Base-by-base conservation (phyloP, 2,113 vertebrate genomes). In the Conger conger region DNA sequence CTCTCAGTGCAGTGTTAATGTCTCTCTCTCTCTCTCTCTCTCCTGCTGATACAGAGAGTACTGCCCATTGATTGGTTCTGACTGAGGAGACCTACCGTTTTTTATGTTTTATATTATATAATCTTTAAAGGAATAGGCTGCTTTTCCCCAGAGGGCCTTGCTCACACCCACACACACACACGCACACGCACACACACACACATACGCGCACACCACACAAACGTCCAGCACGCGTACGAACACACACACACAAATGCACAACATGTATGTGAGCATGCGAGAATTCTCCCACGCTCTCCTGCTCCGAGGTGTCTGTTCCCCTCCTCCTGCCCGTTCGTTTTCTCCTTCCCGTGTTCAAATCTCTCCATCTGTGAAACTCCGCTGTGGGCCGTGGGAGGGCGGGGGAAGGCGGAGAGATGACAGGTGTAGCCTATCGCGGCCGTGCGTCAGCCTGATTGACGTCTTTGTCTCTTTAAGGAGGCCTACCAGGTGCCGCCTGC, bases 61-160 rank as follows among this genome's bases (percentile, higher is more conserved):
- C 9, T 81, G 81, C 63, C 82, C 53, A 86, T 54, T 89, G 76
- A 91, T 89, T 90, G 81, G 87, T 79, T 89, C 79, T 88, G 83
- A 85, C 85, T 83, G 76, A 87, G 84, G 84, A 86, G 0, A 86
- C 68, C 20, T 8, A 83, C 85, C 60, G 38, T 78, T 81, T 86
- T 86, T 86, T 83, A 78, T 86, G 84, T 89, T 87, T 87, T 40
- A 83, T 83, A 87, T 92, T 91, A 92, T 89, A 86, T 91, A 83
- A 92, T 89, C 82, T 89, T 90, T 86, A 87, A 91, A 92, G 87
- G 87, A 88, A 87, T 86, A 88, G 68, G 81, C 88, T 85, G 85
- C 3, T 84, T 89, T 91, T 27, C 50, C 76, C 81, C 79, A 33
- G 79, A 89, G 83, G 81, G 84, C 80, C 76, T 86, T 79, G 84